Conservation (phyloP, 2,113 vertebrate genomes). For the Oryzias javanicus region DNA sequence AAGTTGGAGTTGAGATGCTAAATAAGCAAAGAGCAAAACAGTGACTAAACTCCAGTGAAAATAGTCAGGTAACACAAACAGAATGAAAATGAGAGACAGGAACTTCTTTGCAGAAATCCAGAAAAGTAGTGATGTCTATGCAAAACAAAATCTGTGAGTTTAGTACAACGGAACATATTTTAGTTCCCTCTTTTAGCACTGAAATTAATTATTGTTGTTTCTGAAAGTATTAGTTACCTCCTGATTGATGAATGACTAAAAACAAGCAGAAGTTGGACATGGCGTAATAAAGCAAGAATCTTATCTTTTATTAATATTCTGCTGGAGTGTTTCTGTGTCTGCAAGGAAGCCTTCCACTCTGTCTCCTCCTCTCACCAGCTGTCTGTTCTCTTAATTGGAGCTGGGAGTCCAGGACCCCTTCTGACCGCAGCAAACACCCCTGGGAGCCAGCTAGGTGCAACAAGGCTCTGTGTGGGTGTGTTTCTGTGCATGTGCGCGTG, state of each 20-base stretch:
- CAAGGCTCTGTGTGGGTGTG: conserved; percentile 13
- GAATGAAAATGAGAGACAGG: no score
- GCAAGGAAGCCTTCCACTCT: conserved; percentile 24
- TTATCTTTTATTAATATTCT: conserved; percentile 59
- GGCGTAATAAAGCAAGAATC: conserved; percentile 22
- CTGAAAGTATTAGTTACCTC: neutral
- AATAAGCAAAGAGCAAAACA: no score
- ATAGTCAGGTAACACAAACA: no score
- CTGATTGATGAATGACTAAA: conserved; percentile 30
- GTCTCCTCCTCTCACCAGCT: conserved; percentile 41
- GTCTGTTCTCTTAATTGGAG: conserved; percentile 68
- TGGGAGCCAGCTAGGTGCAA: conserved; percentile 42
- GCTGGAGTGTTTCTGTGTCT: conserved; percentile 40
- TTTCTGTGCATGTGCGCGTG: conserved; percentile 11
- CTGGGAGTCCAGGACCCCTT: conserved; percentile 49
- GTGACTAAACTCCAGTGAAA: no score
- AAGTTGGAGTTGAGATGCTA: no score
- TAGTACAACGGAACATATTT: no score
- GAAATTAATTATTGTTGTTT: no score
- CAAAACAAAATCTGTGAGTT: no score
- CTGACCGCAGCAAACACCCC: conserved; percentile 44
- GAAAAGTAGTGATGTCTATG: no score
- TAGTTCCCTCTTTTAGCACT: no score
- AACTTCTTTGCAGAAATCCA: no score
- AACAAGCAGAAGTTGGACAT: conserved; percentile 5